Percentiles rank a stretch among this genome's conserved stretches.
Conservation (phyloP, 1,140 invertebrate genomes). For the Rhysida immarginata region DNA sequence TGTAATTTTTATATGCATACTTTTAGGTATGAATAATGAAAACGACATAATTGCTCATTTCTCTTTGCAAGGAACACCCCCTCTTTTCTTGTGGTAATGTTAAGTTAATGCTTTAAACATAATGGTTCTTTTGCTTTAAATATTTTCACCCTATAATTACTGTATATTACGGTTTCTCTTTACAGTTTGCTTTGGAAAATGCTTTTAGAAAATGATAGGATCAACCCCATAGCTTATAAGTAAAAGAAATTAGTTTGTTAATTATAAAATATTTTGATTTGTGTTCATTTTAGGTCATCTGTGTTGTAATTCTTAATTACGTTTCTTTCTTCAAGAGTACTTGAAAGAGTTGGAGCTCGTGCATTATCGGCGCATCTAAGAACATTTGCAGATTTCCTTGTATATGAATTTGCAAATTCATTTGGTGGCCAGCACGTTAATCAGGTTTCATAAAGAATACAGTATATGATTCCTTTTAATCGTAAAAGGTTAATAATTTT, state of each 20-base stretch:
- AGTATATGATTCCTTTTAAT: too few species aligned
- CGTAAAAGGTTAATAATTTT: too few species aligned
- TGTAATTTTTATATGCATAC: slow-evolving; percentile 3
- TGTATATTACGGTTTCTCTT: neutral
- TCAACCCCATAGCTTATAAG: slow-evolving; percentile 87
- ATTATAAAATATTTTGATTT: neutral
- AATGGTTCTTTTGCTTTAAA: too few species aligned
- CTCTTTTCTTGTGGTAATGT: slow-evolving; percentile 55
- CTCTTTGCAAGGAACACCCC: slow-evolving; percentile 69
- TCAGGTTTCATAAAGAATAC: too few species aligned
- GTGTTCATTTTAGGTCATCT: neutral
- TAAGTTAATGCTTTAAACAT: too few species aligned
- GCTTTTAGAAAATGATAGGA: slow-evolving; percentile 81
- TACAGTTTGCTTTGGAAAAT: slow-evolving; percentile 80
- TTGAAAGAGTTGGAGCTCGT: slow-evolving; percentile 81
- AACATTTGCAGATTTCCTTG: slow-evolving; percentile 88
- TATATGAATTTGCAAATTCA: slow-evolving; percentile 76
- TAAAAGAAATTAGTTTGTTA: too few species aligned
- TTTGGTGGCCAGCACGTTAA: slow-evolving; percentile 68
- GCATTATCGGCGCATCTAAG: slow-evolving; percentile 75
- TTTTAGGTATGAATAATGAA: slow-evolving; percentile 73
- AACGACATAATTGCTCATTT: slow-evolving; percentile 92
- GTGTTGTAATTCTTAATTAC: slow-evolving; percentile 7
- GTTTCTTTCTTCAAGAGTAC: slow-evolving; percentile 44
- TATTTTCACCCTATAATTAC: neutral